These are phyloP conservation scores for Mayetiola destructor DNA, from an alignment of 2,888 invertebrate species.

Conservation along the genomic window DNA sequence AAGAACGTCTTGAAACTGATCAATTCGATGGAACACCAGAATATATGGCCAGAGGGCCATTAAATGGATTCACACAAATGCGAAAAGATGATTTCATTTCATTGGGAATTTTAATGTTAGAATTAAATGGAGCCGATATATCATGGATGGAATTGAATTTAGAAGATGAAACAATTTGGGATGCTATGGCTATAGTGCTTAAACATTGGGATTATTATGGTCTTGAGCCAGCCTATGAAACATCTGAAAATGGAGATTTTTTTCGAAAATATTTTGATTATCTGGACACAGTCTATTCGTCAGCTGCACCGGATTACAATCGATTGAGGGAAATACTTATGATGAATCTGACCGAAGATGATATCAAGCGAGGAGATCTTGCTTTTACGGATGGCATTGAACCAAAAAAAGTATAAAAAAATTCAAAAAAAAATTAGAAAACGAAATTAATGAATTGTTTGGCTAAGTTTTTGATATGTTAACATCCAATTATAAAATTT, in stretches of 20 bases:
- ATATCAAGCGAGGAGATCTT: background rate
- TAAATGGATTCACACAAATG: background rate
- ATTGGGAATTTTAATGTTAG: background rate
- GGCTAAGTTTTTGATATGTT: too few species aligned
- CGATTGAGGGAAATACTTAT: background rate
- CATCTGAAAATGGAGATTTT: background rate
- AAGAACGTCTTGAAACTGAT: background rate
- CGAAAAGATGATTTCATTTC: constrained; percentile 6
- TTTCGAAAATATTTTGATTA: background rate
- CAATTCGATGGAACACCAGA: background rate
- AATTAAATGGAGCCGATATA: background rate
- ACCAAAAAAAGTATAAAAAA: too few species aligned
- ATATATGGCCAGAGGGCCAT: background rate
- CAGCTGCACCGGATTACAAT: background rate
- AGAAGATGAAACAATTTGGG: background rate
- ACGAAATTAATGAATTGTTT: too few species aligned
- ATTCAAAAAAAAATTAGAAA: too few species aligned
- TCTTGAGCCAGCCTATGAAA: background rate
- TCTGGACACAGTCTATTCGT: background rate
- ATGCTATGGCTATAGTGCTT: background rate
- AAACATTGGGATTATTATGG: background rate
- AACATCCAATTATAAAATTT: too few species aligned
- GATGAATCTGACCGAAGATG: background rate
- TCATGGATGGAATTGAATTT: background rate
- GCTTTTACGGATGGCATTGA: too few species aligned